phyloP scores from a whole-genome alignment of 2,888 invertebrate species.

The Scaptomyza caliginosa region DNA sequence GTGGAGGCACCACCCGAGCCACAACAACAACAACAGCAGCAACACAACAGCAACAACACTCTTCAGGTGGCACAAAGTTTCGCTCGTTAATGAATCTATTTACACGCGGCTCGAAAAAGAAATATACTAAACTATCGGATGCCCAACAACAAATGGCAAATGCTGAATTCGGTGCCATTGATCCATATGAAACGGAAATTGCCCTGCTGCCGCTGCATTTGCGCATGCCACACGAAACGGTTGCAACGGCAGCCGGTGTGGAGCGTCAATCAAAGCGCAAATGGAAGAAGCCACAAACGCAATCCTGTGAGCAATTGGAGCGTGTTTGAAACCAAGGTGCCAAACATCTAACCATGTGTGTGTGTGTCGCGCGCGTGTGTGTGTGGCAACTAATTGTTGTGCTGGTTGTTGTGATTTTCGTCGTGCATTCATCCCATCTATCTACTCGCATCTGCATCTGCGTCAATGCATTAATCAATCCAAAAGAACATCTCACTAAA shows the following conservation, averaged over 20 bases:
- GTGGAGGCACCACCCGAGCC: constrained; percentile 35
- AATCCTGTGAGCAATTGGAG: constrained; percentile 81
- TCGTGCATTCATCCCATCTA: constrained; percentile 6
- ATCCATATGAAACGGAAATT: constrained; percentile 49
- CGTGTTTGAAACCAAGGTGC: constrained; percentile 46
- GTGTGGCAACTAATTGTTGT: constrained; percentile 5
- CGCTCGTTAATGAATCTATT: constrained; percentile 59
- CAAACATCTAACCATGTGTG: neutral
- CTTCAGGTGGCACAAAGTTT: constrained; percentile 43
- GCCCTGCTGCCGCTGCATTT: neutral
- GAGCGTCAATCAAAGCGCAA: constrained; percentile 55
- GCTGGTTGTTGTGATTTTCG: constrained; percentile 33
- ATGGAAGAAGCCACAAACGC: constrained; percentile 74
- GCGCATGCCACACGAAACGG: constrained; percentile 8
- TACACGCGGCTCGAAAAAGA: constrained; percentile 79
- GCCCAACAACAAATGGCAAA: constrained; percentile 31
- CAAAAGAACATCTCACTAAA: constrained; percentile 5
- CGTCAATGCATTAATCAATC: constrained; percentile 12
- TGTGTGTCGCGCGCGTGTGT: constrained; percentile 10
- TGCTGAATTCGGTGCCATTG: constrained; percentile 66
- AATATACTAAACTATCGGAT: constrained; percentile 73
- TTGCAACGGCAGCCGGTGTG: constrained; percentile 1
- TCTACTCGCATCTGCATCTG: neutral
- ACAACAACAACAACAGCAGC: constrained; percentile 23
- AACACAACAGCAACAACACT: constrained; percentile 56